Base-by-base conservation (phyloP, 2,113 vertebrate species). In the Chamaea fasciata region DNA sequence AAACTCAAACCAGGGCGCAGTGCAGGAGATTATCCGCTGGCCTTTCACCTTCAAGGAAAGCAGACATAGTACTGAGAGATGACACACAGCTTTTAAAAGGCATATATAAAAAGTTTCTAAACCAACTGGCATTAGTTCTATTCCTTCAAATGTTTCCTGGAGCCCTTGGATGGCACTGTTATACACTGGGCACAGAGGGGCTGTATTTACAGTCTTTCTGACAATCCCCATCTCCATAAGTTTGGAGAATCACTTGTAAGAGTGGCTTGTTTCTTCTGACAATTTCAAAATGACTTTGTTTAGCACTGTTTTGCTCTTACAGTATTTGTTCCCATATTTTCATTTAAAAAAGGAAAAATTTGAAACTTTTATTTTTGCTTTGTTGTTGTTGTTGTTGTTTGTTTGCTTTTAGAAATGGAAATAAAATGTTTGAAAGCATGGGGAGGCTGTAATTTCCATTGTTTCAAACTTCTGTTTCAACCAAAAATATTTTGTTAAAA, bases 21-120 rank as follows among this genome's bases (percentile, higher is more conserved):
- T 70, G 82, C 33, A 79, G 52, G 68, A 95, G 87, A 90, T 95
- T 94, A 97, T 94, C 80, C 90, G 46, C 18, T 87, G 86, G 75
- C 89, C 94, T 96, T 93, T 93, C 80, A 76, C 55, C 81, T 85
- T 41, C 50, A 59, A 88, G 64, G 56, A 74, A 86, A 92, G 76
- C 75, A 90, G 80, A 74, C 91, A 31, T 47, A 20, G 47, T 68
- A 83, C 10, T 92, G 60, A 83, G 82, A 86, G 60, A 24, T 33
- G 59, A 94, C 41, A 57, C 39, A 69, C 9, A 81, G 60, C 56
- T 93, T 93, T 88, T 75, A 68, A 79, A 85, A 69, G 37, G 5
- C 15, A 46, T n/a, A 12, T 59, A 39, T 62, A 67, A 71, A 46
- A 77, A 65, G 42, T 52, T 87, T 87, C 56, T 68, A 57, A 94